phyloP scores from a whole-genome alignment of 2,797 vertebrate genomes.

The Adelosebastes latens region DNA sequence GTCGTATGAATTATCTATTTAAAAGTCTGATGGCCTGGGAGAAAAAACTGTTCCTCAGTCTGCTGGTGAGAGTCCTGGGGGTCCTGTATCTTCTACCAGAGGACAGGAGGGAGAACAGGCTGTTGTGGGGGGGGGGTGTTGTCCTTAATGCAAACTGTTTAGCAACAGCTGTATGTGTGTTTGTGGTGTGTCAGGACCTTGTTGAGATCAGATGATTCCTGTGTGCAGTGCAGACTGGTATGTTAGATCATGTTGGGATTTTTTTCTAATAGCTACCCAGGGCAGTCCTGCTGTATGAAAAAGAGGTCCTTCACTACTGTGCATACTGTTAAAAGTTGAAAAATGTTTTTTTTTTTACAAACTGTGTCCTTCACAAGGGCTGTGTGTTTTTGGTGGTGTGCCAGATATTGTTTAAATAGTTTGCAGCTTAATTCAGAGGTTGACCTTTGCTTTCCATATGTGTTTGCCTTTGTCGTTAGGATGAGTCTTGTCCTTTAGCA shows the following conservation, averaged over 20 bases:
- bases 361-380: conserved; percentile 10
- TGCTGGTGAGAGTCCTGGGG: too few species aligned
- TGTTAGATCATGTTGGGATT: conserved; percentile 41
- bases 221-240: neutral
- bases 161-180: neutral
- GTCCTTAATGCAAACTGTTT: neutral
- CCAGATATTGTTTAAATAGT: neutral
- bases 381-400: neutral
- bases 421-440: neutral
- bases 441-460: neutral
- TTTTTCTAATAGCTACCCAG: conserved; percentile 30
- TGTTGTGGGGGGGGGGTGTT: too few species aligned
- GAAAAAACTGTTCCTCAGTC: neutral
- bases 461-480: conserved; percentile 5
- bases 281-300: neutral
- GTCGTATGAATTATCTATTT: too few species aligned
- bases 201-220: neutral
- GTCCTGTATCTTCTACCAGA: neutral
- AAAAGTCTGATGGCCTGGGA: too few species aligned
- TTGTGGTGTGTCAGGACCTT: conserved; percentile 5
- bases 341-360: neutral
- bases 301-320: neutral
- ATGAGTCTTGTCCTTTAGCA: conserved; percentile 1
- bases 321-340: neutral
- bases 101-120: too few species aligned